Base-by-base conservation (phyloP, 2,888 invertebrate species). In the Brenthis ino region DNA sequence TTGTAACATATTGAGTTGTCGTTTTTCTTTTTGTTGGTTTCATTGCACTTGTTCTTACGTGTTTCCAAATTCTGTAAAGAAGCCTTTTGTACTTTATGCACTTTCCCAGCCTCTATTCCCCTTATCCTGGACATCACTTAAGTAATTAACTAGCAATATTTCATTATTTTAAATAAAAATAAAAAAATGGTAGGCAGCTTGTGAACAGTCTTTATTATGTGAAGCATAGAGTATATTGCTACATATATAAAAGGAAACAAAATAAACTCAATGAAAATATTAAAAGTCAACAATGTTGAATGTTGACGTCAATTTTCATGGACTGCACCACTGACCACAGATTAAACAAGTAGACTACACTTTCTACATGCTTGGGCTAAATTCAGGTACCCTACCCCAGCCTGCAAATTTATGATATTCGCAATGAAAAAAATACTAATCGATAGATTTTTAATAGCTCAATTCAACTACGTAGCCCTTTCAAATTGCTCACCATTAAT, bases 81-180 rank as follows among this genome's bases (percentile, higher is more conserved):
- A 65, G 70, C 71, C 65, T 75, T 76, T 57, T 74, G 76, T 56
- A 72, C 82, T 74, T 87, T 89, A 77, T 83, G 84, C 70, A 82
- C 80, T 81, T 85, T 87, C 37, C 37, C 37, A 70, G 85, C 80
- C 80, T 88, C 88, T 67, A 91, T 85, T 77, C 84, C 88, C 77
- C 86, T 86, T 76, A 88, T 90, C 81, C 90, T 89, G 79, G 91
- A 91, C 90, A 89, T 88, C 67, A 69, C 73, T 74, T 53, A 64
- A 16, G 53, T 8, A 68, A 71, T 57, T 43, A 61, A 57, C 60
- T 55, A 54, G 56, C 57, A 53, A 54, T 50, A 58, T 61, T 68
- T 50, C 69, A 67, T 72, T 28, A 55, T 64, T 64, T 61, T 24
- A 16, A n/a, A 57, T 57, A 16, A 24, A 51, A 63, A 53, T 43